These are phyloP conservation scores for Thamnophis sirtalis DNA, from an alignment of 2,113 vertebrate species.

Conservation along the genomic window DNA sequence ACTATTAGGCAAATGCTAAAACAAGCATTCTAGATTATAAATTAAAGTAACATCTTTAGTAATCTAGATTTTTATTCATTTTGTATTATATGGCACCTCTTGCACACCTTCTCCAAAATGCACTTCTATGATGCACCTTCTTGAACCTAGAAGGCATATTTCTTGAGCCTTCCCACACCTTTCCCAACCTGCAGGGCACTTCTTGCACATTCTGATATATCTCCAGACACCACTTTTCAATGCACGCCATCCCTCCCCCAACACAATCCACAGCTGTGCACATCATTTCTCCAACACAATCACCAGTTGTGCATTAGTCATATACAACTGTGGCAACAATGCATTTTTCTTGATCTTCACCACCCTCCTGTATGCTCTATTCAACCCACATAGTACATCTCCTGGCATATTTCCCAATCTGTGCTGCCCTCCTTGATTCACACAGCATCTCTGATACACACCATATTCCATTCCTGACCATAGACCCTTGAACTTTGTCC, in stretches of 20 bases:
- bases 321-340: background rate
- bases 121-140: background rate
- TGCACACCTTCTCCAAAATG: background rate
- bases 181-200: background rate
- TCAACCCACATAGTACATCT: too few species aligned
- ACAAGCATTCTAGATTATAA: conserved; percentile 32
- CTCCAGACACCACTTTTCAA: background rate
- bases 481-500: too few species aligned
- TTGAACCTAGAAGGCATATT: background rate
- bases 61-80: conserved; percentile 23
- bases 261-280: too few species aligned
- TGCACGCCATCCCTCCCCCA: too few species aligned
- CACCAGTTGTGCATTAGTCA: background rate
- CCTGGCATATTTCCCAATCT: too few species aligned
- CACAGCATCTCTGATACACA: too few species aligned
- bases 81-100: conserved; percentile 34
- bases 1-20: conserved; percentile 3
- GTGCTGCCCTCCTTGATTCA: too few species aligned
- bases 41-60: conserved; percentile 32
- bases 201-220: background rate
- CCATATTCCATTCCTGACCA: too few species aligned
- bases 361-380: too few species aligned
- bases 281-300: background rate
- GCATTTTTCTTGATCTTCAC: background rate
- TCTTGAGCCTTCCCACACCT: background rate